A percentile compares a stretch with the other conserved stretches of the same genome.
phyloP scores from a whole-genome alignment of 2,888 invertebrate genomes.

The Nyleta sp. region DNA sequence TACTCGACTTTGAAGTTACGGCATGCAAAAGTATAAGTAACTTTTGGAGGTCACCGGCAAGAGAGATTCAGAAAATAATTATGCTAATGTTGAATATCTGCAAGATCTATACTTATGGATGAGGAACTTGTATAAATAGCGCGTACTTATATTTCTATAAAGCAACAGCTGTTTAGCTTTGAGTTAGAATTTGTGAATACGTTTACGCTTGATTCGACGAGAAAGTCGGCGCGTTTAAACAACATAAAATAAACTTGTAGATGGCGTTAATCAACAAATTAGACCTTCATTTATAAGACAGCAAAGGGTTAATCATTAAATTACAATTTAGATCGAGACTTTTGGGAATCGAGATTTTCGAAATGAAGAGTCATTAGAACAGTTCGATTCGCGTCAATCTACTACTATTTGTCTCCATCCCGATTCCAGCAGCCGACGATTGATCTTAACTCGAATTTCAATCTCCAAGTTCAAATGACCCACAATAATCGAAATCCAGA shows the following conservation, averaged over 20 bases:
- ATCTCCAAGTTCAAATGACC: conserved; percentile 29
- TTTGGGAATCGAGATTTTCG: neutral
- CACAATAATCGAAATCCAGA: conserved; percentile 21
- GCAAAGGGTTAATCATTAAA: too few species aligned
- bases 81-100: conserved; percentile 27
- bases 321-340: neutral
- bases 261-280: too few species aligned
- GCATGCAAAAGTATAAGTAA: conserved; percentile 36
- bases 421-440: neutral
- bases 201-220: conserved; percentile 8
- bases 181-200: conserved; percentile 25
- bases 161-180: conserved; percentile 15
- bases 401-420: neutral
- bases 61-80: conserved; percentile 39
- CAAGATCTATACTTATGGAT: conserved; percentile 23
- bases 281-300: too few species aligned
- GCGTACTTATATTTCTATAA: neutral
- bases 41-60: conserved; percentile 20
- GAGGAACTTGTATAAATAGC: conserved; percentile 10
- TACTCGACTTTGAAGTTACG: conserved; percentile 36
- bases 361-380: neutral
- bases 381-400: neutral
- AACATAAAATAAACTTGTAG: too few species aligned
- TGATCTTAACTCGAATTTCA: conserved; percentile 20
- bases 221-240: too few species aligned